These are phyloP conservation scores for Pseudomyrmex pallidus DNA, from an alignment of 1,140 invertebrate genomes.

Conservation along the genomic window DNA sequence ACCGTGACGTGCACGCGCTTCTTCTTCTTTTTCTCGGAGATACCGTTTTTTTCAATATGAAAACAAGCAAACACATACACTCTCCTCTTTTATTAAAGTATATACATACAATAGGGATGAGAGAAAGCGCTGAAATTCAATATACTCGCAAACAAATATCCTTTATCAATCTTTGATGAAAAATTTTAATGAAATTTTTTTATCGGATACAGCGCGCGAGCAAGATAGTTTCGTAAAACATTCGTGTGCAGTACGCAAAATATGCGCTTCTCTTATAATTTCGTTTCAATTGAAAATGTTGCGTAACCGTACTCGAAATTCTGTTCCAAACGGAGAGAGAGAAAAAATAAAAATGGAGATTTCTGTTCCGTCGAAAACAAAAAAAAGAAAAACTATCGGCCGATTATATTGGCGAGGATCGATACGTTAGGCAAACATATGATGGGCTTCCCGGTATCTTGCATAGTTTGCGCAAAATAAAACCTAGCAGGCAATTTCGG, in stretches of 20 bases:
- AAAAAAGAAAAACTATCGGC: conserved; percentile 10
- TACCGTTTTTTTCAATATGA: neutral
- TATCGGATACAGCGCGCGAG: neutral
- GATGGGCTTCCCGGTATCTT: conserved; percentile 43
- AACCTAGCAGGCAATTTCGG: conserved; percentile 7
- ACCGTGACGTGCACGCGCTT: conserved; percentile 12
- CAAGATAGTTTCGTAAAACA: too few species aligned
- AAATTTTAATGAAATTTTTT: neutral
- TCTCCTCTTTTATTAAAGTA: too few species aligned
- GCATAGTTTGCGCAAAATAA: conserved; percentile 46
- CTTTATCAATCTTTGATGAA: neutral
- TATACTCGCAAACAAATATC: neutral
- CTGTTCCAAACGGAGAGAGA: neutral
- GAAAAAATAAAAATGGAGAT: conserved; percentile 1
- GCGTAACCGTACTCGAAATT: neutral
- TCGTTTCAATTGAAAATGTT: neutral
- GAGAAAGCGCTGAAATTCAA: conserved; percentile 9
- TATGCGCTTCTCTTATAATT: neutral
- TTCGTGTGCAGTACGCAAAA: neutral
- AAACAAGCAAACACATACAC: neutral
- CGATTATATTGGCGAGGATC: conserved; percentile 20
- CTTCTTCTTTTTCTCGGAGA: neutral
- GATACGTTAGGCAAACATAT: conserved; percentile 38
- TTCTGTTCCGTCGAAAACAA: neutral
- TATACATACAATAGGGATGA: neutral